These are phyloP conservation scores for Nemopilema nomurai DNA, from an alignment of 30 jellyfish, hydroid and myxozoan genomes.

Conservation along the genomic window DNA sequence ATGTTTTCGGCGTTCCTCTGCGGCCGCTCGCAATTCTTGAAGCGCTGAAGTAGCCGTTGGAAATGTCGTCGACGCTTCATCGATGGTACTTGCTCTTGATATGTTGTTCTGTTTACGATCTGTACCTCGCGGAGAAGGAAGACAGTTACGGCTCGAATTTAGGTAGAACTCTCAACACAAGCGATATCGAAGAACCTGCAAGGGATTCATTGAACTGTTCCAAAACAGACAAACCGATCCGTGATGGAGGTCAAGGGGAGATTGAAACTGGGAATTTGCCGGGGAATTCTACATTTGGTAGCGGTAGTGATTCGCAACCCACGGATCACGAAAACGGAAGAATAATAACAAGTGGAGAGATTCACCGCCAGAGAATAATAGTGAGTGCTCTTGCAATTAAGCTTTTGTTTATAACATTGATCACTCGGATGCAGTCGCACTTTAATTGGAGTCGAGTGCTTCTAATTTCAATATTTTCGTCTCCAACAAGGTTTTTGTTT, in stretches of 20 bases:
- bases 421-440: too few relatives aligned
- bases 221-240: background rate
- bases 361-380: conserved; percentile 22
- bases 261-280: background rate
- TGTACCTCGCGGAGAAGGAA: background rate
- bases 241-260: background rate
- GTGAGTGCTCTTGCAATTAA: conserved; percentile 1
- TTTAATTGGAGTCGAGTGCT: background rate
- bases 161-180: background rate
- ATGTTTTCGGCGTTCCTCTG: background rate
- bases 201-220: background rate
- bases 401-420: background rate
- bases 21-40: background rate
- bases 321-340: background rate
- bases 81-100: background rate
- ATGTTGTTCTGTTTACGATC: background rate
- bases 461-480: too few relatives aligned
- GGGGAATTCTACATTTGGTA: background rate
- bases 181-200: background rate
- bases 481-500: background rate
- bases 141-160: background rate
- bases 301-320: background rate
- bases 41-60: background rate
- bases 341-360: conserved; percentile 32
- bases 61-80: background rate